These are phyloP conservation scores for Pitangus sulphuratus DNA, from an alignment of 2,797 vertebrate genomes.

Conservation along the genomic window DNA sequence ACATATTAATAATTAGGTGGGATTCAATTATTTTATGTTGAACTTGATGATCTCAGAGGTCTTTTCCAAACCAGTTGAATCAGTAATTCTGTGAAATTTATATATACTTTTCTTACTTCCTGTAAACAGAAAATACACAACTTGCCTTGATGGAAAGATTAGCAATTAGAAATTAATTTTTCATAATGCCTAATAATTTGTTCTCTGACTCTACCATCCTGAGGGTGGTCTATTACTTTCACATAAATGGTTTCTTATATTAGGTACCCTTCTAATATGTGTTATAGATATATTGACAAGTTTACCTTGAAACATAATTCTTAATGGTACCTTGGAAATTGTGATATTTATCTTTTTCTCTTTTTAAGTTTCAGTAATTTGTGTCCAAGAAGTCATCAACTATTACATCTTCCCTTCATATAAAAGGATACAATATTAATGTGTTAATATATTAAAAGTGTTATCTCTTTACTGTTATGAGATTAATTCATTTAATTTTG, in stretches of 20 bases:
- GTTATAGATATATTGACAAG: background rate
- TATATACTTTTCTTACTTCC: background rate
- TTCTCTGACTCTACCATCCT: background rate
- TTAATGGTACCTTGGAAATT: background rate
- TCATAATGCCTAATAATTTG: background rate
- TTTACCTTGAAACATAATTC: background rate
- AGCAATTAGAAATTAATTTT: conserved; percentile 20
- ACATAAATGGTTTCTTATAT: background rate
- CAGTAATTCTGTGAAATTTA: background rate
- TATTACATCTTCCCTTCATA: background rate
- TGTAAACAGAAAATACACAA: background rate
- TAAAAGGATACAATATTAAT: background rate
- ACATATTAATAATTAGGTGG: too few relatives aligned
- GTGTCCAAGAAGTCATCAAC: background rate
- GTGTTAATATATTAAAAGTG: background rate
- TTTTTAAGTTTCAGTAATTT: background rate
- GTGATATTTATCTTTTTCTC: background rate
- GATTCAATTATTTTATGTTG: too few relatives aligned
- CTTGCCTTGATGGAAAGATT: background rate
- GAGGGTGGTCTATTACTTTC: background rate
- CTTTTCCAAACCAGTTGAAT: too few relatives aligned
- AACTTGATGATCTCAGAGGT: too few relatives aligned
- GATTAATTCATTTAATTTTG: background rate
- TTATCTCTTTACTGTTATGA: background rate
- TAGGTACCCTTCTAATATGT: background rate